phyloP scores from a whole-genome alignment of 1,140 invertebrate genomes.

The Conus betulinus region DNA sequence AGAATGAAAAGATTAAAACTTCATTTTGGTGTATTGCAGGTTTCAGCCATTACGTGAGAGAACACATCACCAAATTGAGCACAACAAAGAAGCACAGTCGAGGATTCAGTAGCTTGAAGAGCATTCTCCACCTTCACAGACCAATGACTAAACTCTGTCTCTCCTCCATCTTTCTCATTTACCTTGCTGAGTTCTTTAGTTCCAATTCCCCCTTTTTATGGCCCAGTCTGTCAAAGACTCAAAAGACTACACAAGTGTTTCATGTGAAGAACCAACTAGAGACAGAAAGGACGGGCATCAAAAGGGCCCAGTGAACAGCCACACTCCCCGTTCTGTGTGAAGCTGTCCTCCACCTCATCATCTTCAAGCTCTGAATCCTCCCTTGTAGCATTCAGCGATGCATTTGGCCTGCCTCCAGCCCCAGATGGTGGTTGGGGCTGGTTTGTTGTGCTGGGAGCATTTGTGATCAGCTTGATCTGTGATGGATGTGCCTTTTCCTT shows the following conservation, averaged over 20 bases:
- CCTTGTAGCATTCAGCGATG: conserved; percentile 36
- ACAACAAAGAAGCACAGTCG: conserved; percentile 28
- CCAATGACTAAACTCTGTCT: conserved; percentile 68
- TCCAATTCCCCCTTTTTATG: conserved; percentile 60
- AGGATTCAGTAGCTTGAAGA: conserved; percentile 39
- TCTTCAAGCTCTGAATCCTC: conserved; percentile 17
- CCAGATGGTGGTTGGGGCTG: conserved; percentile 90
- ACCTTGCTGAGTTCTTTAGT: conserved; percentile 64
- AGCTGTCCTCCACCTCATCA: conserved; percentile 43
- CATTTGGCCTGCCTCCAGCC: conserved; percentile 77
- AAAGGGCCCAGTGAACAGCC: conserved; percentile 28
- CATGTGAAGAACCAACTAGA: conserved; percentile 25
- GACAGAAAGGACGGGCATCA: conserved; percentile 18
- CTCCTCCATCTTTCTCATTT: conserved; percentile 64
- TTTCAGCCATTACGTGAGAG: conserved; percentile 45
- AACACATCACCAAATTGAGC: conserved; percentile 44
- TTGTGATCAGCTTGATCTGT: conserved; percentile 92
- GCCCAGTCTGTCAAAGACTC: conserved; percentile 28
- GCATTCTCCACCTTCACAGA: conserved; percentile 61
- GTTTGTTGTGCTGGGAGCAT: conserved; percentile 88
- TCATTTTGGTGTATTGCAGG: conserved; percentile 46
- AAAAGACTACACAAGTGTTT: conserved; percentile 35
- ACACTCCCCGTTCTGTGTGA: conserved; percentile 25
- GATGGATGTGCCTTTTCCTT: conserved; percentile 84
- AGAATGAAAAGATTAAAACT: too few relatives aligned